Evolutionary conservation across 2,888 invertebrate species (phyloP).

Genomic region (Balanococcus diminutus): DNA sequence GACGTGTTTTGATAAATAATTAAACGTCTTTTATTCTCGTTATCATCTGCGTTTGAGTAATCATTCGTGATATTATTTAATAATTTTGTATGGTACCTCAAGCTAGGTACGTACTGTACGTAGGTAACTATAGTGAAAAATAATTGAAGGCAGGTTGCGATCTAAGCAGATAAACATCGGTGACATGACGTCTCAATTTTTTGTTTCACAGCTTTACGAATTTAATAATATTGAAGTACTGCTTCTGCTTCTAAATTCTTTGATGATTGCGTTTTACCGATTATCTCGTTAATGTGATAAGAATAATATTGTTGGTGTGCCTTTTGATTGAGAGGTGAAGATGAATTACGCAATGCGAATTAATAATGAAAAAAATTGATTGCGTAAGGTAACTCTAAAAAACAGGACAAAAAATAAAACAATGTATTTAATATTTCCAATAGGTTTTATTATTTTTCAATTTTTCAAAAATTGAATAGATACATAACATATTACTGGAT

Average conservation of each 20-base stretch:
- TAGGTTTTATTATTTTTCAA: too few species aligned
- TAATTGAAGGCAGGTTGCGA: not conserved
- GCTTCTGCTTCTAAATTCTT: not conserved
- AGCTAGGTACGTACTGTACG: too few species aligned
- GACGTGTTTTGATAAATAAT: not conserved
- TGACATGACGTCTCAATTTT: not conserved
- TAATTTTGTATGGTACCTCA: too few species aligned
- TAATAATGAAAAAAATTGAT: too few species aligned
- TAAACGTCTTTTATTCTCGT: not conserved
- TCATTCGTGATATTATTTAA: not conserved
- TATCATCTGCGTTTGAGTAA: not conserved
- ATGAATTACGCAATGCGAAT: too few species aligned
- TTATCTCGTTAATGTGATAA: not conserved
- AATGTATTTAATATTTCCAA: too few species aligned
- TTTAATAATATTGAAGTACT: not conserved
- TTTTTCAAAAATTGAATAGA: too few species aligned
- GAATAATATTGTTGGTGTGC: not conserved
- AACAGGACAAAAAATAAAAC: too few species aligned
- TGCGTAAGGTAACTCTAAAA: too few species aligned
- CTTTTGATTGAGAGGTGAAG: too few species aligned
- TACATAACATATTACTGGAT: too few species aligned
- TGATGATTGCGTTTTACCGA: not conserved
- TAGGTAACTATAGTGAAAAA: not conserved
- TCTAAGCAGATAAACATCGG: not conserved
- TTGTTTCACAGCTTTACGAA: not conserved